phyloP scores from a whole-genome alignment of 2,888 invertebrate species.

The Mantis religiosa region DNA sequence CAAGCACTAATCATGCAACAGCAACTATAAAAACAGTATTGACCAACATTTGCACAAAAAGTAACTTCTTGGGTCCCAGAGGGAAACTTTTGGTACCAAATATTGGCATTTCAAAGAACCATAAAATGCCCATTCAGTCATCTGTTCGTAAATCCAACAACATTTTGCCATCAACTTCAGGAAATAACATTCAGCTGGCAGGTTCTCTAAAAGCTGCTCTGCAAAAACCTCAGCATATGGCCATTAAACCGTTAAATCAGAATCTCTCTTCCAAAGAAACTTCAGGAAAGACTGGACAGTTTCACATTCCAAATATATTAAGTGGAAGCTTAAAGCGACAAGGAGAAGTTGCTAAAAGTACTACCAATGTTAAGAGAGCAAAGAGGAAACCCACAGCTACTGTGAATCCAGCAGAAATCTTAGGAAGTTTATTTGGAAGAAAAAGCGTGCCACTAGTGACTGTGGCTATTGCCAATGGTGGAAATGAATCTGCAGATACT shows the following conservation, averaged over 20 bases:
- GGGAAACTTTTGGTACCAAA: background rate
- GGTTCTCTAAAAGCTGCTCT: background rate
- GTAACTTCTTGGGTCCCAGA: background rate
- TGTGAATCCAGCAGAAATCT: constrained; percentile 7
- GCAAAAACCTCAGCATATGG: background rate
- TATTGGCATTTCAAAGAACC: background rate
- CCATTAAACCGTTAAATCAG: background rate
- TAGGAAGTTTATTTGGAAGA: background rate
- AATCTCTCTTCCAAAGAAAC: background rate
- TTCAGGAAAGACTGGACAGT: background rate
- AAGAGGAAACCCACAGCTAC: background rate
- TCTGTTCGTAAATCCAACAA: background rate
- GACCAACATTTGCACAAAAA: background rate
- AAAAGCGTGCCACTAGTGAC: constrained; percentile 9
- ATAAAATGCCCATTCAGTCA: background rate
- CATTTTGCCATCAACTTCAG: background rate
- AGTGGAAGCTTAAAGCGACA: constrained; percentile 4
- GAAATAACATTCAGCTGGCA: background rate
- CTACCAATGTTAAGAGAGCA: background rate
- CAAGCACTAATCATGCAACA: background rate
- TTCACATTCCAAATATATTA: constrained; percentile 8
- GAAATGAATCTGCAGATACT: background rate
- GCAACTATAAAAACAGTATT: background rate
- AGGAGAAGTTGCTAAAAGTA: background rate
- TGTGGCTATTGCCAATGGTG: constrained; percentile 9